A percentile compares a stretch with the other conserved stretches of the same genome.
These are phyloP conservation scores for Actinia tenebrosa DNA, from an alignment of 64 coral and sea anemone species.

Conservation along the genomic window DNA sequence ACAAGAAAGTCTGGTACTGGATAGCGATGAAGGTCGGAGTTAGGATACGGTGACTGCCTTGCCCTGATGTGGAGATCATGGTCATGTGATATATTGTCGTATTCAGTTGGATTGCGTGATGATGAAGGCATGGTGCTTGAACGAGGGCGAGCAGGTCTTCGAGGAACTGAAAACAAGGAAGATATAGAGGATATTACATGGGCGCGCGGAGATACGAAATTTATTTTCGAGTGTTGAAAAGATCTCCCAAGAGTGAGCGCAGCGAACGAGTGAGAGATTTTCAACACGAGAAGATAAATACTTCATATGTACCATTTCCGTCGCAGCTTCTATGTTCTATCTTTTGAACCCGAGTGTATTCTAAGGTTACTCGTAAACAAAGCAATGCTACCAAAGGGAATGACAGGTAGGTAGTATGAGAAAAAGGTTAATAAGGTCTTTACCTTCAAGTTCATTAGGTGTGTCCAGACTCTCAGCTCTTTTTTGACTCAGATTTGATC, in stretches of 20 bases:
- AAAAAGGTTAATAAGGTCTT: not conserved
- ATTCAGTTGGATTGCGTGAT: slow-evolving; percentile 4
- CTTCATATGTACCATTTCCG: too few species aligned
- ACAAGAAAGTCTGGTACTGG: slow-evolving; percentile 88
- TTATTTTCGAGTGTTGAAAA: too few species aligned
- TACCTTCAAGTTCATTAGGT: not conserved
- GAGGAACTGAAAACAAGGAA: not conserved
- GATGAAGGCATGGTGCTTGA: slow-evolving; percentile 15
- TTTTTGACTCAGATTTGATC: not conserved
- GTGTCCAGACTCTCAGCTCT: not conserved
- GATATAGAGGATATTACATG: too few species aligned
- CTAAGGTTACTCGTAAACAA: too few species aligned
- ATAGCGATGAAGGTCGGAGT: slow-evolving; percentile 53
- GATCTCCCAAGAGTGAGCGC: too few species aligned
- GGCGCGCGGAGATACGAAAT: too few species aligned
- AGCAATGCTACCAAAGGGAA: too few species aligned
- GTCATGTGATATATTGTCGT: not conserved
- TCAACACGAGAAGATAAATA: too few species aligned
- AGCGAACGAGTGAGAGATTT: too few species aligned
- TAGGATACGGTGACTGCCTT: slow-evolving; percentile 77
- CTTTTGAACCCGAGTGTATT: too few species aligned
- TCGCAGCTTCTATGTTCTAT: too few species aligned
- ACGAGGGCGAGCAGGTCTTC: slow-evolving; percentile 12
- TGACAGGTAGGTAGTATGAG: too few species aligned
- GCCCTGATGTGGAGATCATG: slow-evolving; percentile 49